Conservation (phyloP, 2,797 vertebrate genomes). For the Dendrocincla fuliginosa region DNA sequence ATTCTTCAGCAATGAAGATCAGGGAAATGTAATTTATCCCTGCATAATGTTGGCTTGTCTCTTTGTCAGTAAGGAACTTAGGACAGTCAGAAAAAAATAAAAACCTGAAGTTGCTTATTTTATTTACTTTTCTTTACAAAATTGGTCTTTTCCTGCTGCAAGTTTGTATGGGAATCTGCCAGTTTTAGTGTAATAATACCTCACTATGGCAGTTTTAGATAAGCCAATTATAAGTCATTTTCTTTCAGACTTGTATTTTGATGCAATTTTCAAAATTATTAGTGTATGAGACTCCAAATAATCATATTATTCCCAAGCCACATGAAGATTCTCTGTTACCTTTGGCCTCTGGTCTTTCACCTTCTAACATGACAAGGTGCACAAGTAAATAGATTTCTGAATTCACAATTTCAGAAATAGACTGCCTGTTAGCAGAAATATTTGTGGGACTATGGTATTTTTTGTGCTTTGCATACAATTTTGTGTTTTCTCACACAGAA, state of each 20-base stretch:
- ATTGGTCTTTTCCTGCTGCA: not conserved
- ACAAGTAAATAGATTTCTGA: not conserved
- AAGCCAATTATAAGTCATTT: not conserved
- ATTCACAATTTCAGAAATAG: not conserved
- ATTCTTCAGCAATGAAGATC: not conserved
- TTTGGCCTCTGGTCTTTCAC: not conserved
- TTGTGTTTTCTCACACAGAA: not conserved
- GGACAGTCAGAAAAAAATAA: not conserved
- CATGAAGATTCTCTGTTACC: not conserved
- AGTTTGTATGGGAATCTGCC: not conserved
- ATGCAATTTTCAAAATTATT: not conserved
- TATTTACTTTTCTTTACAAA: not conserved
- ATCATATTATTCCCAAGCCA: not conserved
- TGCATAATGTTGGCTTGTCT: not conserved
- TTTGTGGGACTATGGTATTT: not conserved
- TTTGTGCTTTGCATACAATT: not conserved
- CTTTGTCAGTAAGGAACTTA: not conserved
- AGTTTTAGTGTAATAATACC: not conserved
- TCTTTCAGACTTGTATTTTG: not conserved
- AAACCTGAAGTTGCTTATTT: not conserved
- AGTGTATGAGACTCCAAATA: not conserved
- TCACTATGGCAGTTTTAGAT: not conserved
- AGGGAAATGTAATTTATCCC: not conserved
- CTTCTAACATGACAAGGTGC: not conserved
- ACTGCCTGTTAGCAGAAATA: not conserved